A percentile compares a stretch with the other conserved stretches of the same genome.
phyloP scores from a whole-genome alignment of 2,797 vertebrate genomes.

The Myiotriccus ornatus region DNA sequence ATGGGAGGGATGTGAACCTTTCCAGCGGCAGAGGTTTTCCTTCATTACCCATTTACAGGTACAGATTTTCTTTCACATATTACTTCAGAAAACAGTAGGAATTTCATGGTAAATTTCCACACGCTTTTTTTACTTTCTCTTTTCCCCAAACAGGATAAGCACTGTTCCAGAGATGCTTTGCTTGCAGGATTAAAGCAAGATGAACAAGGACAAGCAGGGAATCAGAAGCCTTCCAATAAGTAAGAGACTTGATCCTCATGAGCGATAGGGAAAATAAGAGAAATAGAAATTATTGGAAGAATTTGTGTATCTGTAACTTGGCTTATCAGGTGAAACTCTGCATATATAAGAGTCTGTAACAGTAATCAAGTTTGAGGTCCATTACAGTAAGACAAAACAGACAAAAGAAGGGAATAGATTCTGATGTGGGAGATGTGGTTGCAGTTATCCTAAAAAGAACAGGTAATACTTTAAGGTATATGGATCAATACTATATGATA shows the following conservation, averaged over 20 bases:
- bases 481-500: background rate
- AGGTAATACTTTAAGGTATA: background rate
- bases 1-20: slow-evolving; percentile 97
- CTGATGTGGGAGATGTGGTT: background rate
- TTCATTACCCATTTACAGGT: slow-evolving; percentile 99
- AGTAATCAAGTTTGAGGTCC: background rate
- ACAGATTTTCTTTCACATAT: slow-evolving; percentile 2
- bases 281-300: background rate
- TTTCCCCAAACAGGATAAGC: slow-evolving; percentile 87
- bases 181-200: slow-evolving; percentile 94
- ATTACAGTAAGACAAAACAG: background rate
- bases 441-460: background rate
- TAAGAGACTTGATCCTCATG: slow-evolving; percentile 69
- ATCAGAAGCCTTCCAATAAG: slow-evolving; percentile 91
- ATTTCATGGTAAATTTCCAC: background rate
- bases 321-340: background rate
- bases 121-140: background rate
- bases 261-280: background rate
- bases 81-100: background rate
- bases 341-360: background rate
- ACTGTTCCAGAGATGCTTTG: slow-evolving; percentile 97
- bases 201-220: slow-evolving; percentile 90
- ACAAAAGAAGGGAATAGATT: background rate
- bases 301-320: background rate
- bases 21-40: slow-evolving; percentile 95